phyloP scores from a whole-genome alignment of 2,113 vertebrate genomes.

The Paradoxurus hermaphroditus region DNA sequence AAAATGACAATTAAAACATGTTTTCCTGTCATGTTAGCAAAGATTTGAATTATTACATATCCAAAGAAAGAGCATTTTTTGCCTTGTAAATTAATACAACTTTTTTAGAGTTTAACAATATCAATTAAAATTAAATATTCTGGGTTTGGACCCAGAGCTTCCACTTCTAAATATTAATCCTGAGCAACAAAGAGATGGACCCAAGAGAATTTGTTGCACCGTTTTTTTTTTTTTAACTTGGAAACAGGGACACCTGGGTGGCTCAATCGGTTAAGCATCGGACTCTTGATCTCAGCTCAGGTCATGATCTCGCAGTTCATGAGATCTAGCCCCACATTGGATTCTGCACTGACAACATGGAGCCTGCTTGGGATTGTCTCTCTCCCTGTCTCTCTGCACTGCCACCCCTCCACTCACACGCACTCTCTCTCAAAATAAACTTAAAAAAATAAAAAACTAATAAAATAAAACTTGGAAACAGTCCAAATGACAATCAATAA shows the following conservation, averaged over 20 bases:
- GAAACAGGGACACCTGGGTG: not conserved
- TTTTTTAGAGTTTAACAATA: not conserved
- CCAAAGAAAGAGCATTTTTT: slow-evolving; percentile 1
- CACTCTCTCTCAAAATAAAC: no score
- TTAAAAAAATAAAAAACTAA: no score
- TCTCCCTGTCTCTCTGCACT: no score
- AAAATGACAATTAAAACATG: not conserved
- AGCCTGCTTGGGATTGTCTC: no score
- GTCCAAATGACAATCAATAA: not conserved
- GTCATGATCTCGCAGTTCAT: no score
- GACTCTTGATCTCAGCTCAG: no score
- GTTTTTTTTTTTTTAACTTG: slow-evolving; percentile 21
- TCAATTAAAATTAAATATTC: slow-evolving; percentile 29
- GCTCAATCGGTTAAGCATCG: no score
- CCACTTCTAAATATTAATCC: not conserved
- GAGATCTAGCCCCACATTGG: no score
- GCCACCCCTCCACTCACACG: no score
- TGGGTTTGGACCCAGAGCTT: not conserved
- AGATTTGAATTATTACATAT: not conserved
- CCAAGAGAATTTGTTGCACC: not conserved
- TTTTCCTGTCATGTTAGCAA: not conserved
- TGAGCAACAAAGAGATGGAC: not conserved
- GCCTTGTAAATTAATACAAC: not conserved
- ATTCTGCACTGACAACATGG: no score
- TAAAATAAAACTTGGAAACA: not conserved